Conservation (phyloP, 37 sponge, comb jelly and placozoan species). For the Oscarella lobularis region DNA sequence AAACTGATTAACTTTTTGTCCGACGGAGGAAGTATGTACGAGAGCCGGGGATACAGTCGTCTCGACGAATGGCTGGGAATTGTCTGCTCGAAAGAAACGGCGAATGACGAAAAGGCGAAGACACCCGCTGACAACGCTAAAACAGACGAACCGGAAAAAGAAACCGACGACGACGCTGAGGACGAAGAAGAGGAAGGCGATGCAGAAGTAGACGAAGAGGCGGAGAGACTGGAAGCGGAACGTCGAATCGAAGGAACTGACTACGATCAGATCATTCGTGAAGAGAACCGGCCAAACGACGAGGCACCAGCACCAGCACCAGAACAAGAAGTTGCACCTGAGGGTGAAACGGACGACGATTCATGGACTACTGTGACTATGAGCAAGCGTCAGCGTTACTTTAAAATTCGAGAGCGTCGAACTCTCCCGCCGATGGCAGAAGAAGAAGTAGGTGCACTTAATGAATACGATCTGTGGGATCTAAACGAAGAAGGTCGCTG, state of each 20-base stretch:
- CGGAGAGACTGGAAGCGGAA: slow-evolving; percentile 30
- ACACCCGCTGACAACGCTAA: not conserved
- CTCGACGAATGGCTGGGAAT: slow-evolving; percentile 2
- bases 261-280: not conserved
- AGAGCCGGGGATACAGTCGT: not conserved
- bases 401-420: slow-evolving; percentile 19
- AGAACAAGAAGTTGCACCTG: not conserved
- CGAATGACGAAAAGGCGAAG: slow-evolving; percentile 3
- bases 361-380: slow-evolving; percentile 33
- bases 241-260: slow-evolving; percentile 52
- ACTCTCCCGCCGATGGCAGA: slow-evolving; percentile 30
- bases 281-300: not conserved
- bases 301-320: not conserved
- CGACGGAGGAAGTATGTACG: not conserved
- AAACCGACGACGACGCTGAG: slow-evolving; percentile 6
- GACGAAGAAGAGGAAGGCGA: slow-evolving; percentile 34
- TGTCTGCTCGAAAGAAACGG: not conserved
- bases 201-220: slow-evolving; percentile 47
- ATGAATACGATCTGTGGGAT: slow-evolving; percentile 17
- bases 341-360: not conserved
- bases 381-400: slow-evolving; percentile 9
- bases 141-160: slow-evolving; percentile 5
- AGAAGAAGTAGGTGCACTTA: slow-evolving; percentile 14
- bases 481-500: slow-evolving; percentile 10
- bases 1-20: not conserved